A percentile compares a stretch with the other conserved stretches of the same genome.
Conservation (phyloP, 2,797 vertebrate species). For the Zonotrichia albicollis region DNA sequence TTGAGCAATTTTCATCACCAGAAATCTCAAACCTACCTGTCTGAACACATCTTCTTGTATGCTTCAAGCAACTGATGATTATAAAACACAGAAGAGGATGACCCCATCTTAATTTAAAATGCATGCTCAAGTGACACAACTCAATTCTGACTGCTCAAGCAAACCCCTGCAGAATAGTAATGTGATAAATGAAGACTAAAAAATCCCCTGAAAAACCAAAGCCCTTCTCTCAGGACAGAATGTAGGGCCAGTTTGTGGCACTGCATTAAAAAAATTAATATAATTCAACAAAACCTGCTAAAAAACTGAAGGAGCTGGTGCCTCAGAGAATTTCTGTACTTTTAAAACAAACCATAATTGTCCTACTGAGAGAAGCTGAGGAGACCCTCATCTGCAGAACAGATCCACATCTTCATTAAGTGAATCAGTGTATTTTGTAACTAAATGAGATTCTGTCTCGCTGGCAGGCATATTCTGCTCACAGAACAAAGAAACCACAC, state of each 20-base stretch:
- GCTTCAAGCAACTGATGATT: conserved; percentile 25
- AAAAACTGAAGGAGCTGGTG: conserved; percentile 8
- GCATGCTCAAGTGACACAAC: background rate
- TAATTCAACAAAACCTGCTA: conserved; percentile 46
- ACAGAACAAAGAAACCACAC: conserved; percentile 53
- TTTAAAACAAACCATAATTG: conserved; percentile 35
- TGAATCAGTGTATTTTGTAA: conserved; percentile 46
- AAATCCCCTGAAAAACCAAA: background rate
- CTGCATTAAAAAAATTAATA: background rate
- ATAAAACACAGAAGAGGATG: background rate
- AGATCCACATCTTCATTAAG: conserved; percentile 65
- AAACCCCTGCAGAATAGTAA: conserved; percentile 42
- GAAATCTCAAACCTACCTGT: background rate
- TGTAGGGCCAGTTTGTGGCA: background rate
- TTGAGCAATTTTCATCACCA: background rate
- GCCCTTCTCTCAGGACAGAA: background rate
- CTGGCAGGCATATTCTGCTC: conserved; percentile 38
- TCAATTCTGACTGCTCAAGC: background rate
- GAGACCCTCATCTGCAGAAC: conserved; percentile 35
- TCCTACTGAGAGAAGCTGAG: background rate
- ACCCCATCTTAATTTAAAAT: conserved; percentile 36
- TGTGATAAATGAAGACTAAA: background rate
- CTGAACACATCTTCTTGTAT: background rate
- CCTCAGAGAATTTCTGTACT: conserved; percentile 42
- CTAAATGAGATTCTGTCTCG: conserved; percentile 43